Conservation (phyloP, 2,888 invertebrate genomes). For the Drosophila stalkeri region DNA sequence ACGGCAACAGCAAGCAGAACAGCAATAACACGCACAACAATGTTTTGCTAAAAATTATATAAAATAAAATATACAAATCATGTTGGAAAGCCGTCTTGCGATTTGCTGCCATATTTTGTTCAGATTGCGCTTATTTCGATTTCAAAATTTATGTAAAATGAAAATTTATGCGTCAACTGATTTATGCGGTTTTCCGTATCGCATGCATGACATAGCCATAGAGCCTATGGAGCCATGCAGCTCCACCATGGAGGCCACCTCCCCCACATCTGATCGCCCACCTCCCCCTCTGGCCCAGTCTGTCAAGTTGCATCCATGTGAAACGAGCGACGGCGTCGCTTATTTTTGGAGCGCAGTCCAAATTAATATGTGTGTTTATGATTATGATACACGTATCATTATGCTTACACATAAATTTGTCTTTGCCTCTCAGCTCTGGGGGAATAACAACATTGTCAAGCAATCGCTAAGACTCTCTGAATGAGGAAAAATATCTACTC, state of each 20-base stretch:
- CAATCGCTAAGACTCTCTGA: slow-evolving; percentile 25
- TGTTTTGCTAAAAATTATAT: slow-evolving; percentile 48
- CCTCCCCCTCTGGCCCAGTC: slow-evolving; percentile 20
- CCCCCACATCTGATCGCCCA: slow-evolving; percentile 3
- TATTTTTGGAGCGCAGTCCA: slow-evolving; percentile 76
- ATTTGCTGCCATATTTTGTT: slow-evolving; percentile 76
- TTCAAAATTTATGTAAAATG: slow-evolving; percentile 76
- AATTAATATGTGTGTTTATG: slow-evolving; percentile 80
- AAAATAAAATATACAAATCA: slow-evolving; percentile 62
- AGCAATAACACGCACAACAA: slow-evolving; percentile 34
- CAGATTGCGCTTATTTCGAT: slow-evolving; percentile 67
- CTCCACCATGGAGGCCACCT: not conserved
- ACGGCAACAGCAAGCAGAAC: slow-evolving; percentile 25
- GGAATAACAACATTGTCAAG: slow-evolving; percentile 45
- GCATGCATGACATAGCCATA: slow-evolving; percentile 65
- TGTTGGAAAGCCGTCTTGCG: slow-evolving; percentile 66
- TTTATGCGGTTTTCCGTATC: slow-evolving; percentile 73
- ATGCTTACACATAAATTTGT: slow-evolving; percentile 56
- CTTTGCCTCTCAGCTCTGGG: slow-evolving; percentile 40
- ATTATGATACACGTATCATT: slow-evolving; percentile 75
- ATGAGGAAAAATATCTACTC: slow-evolving; percentile 5
- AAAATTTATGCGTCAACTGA: slow-evolving; percentile 82
- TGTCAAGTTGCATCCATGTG: slow-evolving; percentile 73
- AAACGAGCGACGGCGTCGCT: slow-evolving; percentile 66
- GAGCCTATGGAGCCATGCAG: slow-evolving; percentile 24